A percentile compares a stretch with the other conserved stretches of the same genome.
Evolutionary conservation across 2,888 invertebrate species (phyloP).

Genomic region (Polymixis flavicincta): DNA sequence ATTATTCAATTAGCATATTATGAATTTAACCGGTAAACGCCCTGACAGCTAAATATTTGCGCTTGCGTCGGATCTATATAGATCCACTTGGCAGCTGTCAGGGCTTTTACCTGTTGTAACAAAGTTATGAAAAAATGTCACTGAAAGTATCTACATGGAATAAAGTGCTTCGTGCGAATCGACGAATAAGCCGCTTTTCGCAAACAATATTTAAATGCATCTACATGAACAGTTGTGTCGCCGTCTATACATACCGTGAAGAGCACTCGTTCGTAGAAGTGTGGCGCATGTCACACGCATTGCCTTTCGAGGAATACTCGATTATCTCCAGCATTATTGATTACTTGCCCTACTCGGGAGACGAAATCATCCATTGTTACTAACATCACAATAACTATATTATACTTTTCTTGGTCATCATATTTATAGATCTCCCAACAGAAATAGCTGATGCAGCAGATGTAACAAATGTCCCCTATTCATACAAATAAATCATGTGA

Average conservation of each 20-base stretch:
- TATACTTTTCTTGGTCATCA: slow-evolving; percentile 29
- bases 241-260: slow-evolving; percentile 73
- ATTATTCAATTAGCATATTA: too few species aligned
- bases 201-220: neutral
- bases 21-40: too few species aligned
- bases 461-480: slow-evolving; percentile 33
- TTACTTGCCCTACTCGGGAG: slow-evolving; percentile 69
- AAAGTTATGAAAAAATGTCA: too few species aligned
- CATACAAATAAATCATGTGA: slow-evolving; percentile 39
- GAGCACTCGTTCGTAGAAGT: slow-evolving; percentile 79
- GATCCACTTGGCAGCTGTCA: too few species aligned
- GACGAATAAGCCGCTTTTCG: neutral
- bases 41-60: too few species aligned
- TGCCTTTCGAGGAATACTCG: slow-evolving; percentile 79
- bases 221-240: slow-evolving; percentile 48
- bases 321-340: slow-evolving; percentile 81
- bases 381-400: slow-evolving; percentile 49
- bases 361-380: slow-evolving; percentile 73
- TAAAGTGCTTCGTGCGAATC: too few species aligned
- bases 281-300: slow-evolving; percentile 84
- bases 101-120: too few species aligned
- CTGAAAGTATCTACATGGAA: too few species aligned
- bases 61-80: too few species aligned
- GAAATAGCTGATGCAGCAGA: slow-evolving; percentile 37
- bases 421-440: slow-evolving; percentile 24